These are phyloP conservation scores for Neolamprologus modestus DNA, from an alignment of 2,113 vertebrate genomes.

Conservation along the genomic window DNA sequence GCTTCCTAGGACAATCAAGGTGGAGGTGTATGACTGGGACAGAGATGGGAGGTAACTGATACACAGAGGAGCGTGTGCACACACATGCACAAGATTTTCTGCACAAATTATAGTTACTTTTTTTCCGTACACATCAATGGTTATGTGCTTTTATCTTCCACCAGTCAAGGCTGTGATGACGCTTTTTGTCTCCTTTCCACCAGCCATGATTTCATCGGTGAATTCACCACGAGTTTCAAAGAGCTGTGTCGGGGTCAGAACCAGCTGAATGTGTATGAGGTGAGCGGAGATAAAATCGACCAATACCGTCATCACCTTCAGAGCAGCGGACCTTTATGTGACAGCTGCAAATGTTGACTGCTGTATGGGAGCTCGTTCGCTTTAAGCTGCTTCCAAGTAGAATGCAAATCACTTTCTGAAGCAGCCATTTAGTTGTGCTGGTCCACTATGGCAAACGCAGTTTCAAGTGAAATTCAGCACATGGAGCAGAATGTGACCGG, in stretches of 20 bases:
- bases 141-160: background rate
- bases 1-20: slow-evolving; percentile 84
- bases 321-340: background rate
- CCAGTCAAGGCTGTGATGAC: background rate
- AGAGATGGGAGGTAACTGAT: slow-evolving; percentile 84
- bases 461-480: background rate
- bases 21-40: slow-evolving; percentile 93
- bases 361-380: background rate
- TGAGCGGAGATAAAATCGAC: slow-evolving; percentile 52
- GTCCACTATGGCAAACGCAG: background rate
- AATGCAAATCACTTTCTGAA: background rate
- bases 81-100: background rate
- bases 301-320: background rate
- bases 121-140: background rate
- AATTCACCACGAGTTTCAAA: slow-evolving; percentile 91
- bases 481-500: background rate
- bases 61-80: background rate
- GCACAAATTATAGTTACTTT: background rate
- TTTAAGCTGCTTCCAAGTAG: background rate
- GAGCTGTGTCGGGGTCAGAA: slow-evolving; percentile 85
- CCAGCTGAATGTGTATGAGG: slow-evolving; percentile 86
- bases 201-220: slow-evolving; percentile 95
- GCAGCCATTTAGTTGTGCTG: background rate
- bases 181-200: background rate
- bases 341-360: background rate